Conservation (phyloP, 2,888 invertebrate species). For the Erebia epiphron region DNA sequence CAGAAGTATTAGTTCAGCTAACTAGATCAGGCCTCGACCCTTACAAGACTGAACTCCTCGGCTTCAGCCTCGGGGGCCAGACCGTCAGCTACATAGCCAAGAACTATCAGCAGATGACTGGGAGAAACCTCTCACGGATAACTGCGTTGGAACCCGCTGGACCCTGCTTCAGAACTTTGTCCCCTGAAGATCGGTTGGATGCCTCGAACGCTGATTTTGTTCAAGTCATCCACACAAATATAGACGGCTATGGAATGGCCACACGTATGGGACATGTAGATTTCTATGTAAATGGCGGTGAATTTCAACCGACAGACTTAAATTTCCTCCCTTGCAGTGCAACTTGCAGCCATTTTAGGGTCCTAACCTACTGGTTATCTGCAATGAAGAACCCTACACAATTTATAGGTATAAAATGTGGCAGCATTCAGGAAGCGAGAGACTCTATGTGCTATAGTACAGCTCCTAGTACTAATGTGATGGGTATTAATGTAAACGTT, state of each 20-base stretch:
- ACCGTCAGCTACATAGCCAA: constrained; percentile 68
- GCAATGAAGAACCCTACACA: constrained; percentile 63
- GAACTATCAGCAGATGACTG: constrained; percentile 64
- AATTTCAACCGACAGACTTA: constrained; percentile 71
- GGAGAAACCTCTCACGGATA: constrained; percentile 67
- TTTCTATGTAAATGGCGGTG: constrained; percentile 73
- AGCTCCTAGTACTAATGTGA: constrained; percentile 55
- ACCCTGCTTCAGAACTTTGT: constrained; percentile 67
- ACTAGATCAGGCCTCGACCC: constrained; percentile 63
- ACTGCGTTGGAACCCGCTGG: constrained; percentile 72
- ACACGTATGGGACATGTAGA: constrained; percentile 72
- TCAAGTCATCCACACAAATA: constrained; percentile 72
- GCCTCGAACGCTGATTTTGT: constrained; percentile 70
- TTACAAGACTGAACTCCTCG: constrained; percentile 62
- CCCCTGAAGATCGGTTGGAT: constrained; percentile 57
- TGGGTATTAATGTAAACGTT: constrained; percentile 60
- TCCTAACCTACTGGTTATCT: constrained; percentile 62
- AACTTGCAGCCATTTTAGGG: constrained; percentile 72
- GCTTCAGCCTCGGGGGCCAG: constrained; percentile 74
- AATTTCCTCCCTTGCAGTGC: constrained; percentile 62
- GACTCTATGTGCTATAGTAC: constrained; percentile 61
- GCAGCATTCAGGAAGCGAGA: constrained; percentile 66
- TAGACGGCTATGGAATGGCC: constrained; percentile 77
- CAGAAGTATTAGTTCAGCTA: constrained; percentile 63
- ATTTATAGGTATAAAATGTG: constrained; percentile 66